A percentile compares a stretch with the other conserved stretches of the same genome.
Evolutionary conservation across 2,113 vertebrate species (phyloP).

Genomic region (Trematocara macrostoma): DNA sequence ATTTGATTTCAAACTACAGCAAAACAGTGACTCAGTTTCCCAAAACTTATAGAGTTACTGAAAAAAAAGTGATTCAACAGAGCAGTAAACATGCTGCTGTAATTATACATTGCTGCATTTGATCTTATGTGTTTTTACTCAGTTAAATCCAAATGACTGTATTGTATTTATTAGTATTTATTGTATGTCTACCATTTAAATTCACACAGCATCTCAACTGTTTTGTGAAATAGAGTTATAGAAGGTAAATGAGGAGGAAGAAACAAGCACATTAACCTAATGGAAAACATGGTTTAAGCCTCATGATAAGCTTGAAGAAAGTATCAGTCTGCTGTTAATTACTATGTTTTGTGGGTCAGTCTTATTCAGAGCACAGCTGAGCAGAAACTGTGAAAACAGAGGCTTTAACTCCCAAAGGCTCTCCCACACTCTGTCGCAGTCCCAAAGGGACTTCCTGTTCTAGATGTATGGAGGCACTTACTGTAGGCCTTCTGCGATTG

Average conservation of each 20-base stretch:
- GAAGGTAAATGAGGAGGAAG: not conserved
- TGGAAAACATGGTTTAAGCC: not conserved
- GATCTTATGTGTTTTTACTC: not conserved
- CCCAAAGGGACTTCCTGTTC: not conserved
- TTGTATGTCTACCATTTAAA: not conserved
- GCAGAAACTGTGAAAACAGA: not conserved
- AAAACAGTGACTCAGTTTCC: not conserved
- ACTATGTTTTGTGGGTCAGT: not conserved
- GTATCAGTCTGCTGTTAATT: not conserved
- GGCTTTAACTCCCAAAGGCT: not conserved
- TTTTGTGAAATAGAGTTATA: not conserved
- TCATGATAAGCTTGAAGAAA: not conserved
- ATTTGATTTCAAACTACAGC: not conserved
- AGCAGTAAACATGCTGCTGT: not conserved
- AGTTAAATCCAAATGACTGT: not conserved
- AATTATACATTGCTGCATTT: not conserved
- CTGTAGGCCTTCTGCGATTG: not conserved
- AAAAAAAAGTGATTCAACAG: not conserved
- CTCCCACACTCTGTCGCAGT: not conserved
- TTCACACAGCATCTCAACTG: not conserved
- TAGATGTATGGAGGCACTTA: not conserved
- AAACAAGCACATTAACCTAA: not conserved
- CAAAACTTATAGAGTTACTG: not conserved
- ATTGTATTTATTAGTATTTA: not conserved
- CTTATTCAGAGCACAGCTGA: not conserved